Evolutionary conservation across 2,113 vertebrate genomes (phyloP).

Genomic region (Microcebus tavaratra): DNA sequence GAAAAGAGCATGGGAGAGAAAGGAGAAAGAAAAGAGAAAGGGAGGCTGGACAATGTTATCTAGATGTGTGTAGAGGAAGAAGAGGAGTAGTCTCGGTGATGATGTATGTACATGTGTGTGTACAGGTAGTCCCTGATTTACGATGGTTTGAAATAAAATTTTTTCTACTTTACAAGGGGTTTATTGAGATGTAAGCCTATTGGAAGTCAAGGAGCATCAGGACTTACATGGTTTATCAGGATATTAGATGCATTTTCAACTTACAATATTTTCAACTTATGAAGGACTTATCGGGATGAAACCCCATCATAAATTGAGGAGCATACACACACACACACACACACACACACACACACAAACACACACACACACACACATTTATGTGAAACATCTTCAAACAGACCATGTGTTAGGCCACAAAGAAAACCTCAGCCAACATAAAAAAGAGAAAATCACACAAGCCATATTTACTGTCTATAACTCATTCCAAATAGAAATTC

Average conservation of each 20-base stretch:
- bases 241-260: too few relatives aligned
- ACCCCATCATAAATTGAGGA: not conserved
- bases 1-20: not conserved
- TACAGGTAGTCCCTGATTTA: not conserved
- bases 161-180: too few relatives aligned
- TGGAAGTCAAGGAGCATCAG: too few relatives aligned
- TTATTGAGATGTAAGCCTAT: too few relatives aligned
- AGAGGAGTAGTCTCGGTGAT: not conserved
- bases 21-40: too few relatives aligned
- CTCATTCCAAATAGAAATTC: not conserved
- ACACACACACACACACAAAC: too few relatives aligned
- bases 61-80: not conserved
- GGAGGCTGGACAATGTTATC: not conserved
- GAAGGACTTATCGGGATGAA: not conserved
- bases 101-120: not conserved
- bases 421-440: not conserved
- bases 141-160: not conserved
- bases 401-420: not conserved
- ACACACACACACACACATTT: too few relatives aligned
- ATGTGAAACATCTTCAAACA: not conserved
- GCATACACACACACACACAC: too few relatives aligned
- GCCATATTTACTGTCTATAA: not conserved
- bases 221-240: too few relatives aligned
- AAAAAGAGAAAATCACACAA: not conserved
- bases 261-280: not conserved